Conservation (phyloP, 2,113 vertebrate species). For the Notechis scutatus region DNA sequence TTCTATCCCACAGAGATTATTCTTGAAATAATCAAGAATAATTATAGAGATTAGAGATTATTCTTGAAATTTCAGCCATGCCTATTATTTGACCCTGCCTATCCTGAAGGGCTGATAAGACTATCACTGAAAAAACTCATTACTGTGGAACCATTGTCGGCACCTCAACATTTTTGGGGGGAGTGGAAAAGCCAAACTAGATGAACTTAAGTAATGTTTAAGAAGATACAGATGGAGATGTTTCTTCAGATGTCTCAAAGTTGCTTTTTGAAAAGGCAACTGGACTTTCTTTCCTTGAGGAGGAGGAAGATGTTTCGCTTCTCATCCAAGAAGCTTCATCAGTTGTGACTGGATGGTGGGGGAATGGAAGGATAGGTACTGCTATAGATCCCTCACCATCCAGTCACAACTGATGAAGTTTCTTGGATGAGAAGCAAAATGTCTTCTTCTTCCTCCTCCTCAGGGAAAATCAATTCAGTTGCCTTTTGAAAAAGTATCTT, state of each 20-base stretch:
- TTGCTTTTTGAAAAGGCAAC: not conserved
- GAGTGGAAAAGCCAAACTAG: not conserved
- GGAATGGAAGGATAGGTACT: too few species aligned
- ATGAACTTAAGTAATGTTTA: not conserved
- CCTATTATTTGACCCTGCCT: not conserved
- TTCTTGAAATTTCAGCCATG: not conserved
- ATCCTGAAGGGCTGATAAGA: not conserved
- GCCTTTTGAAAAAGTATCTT: too few species aligned
- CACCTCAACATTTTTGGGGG: not conserved
- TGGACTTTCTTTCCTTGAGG: not conserved
- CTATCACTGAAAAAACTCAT: not conserved
- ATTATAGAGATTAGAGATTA: not conserved
- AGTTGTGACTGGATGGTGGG: too few species aligned
- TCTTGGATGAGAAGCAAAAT: too few species aligned
- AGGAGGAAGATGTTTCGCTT: not conserved
- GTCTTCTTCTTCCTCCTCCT: too few species aligned
- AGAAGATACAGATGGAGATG: not conserved
- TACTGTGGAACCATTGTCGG: not conserved
- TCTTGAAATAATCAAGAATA: not conserved
- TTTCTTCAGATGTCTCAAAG: not conserved
- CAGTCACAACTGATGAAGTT: too few species aligned
- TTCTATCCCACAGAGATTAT: not conserved
- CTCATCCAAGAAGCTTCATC: too few species aligned
- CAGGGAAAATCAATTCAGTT: too few species aligned
- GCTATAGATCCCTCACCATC: too few species aligned